A percentile compares a stretch with the other conserved stretches of the same genome.
phyloP scores from a whole-genome alignment of 2,113 vertebrate genomes.

The Otocyon megalotis region DNA sequence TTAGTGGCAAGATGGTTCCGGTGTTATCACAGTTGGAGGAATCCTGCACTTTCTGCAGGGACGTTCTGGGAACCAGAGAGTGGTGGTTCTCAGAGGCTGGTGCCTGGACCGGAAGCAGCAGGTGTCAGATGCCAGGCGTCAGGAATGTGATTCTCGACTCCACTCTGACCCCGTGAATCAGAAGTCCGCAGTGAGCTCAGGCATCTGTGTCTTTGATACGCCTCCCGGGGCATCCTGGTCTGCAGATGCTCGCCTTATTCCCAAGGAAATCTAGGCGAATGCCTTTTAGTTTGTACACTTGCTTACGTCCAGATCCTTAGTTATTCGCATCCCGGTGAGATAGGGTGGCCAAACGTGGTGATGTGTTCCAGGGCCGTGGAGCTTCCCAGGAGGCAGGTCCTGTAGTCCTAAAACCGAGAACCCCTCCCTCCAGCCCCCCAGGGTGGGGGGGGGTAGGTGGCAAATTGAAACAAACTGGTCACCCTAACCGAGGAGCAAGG shows the following conservation, averaged over 20 bases:
- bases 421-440: not conserved
- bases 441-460: no score
- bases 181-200: not conserved
- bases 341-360: no score
- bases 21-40: not conserved
- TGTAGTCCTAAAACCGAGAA: not conserved
- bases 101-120: not conserved
- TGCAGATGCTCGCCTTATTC: not conserved
- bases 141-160: not conserved
- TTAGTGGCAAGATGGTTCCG: conserved; percentile 76
- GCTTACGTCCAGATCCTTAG: not conserved
- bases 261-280: not conserved
- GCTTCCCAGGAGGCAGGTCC: not conserved
- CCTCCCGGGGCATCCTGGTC: not conserved
- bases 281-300: not conserved
- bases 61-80: not conserved
- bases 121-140: no score
- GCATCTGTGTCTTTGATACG: not conserved
- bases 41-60: not conserved
- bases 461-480: accelerated
- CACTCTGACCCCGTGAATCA: not conserved
- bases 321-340: not conserved
- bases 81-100: not conserved
- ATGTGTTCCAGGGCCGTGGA: not conserved
- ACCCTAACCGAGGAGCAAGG: not conserved